Percentiles rank a stretch among this genome's conserved stretches.
Conservation (phyloP, 2,113 vertebrate genomes). For the Melospiza georgiana region DNA sequence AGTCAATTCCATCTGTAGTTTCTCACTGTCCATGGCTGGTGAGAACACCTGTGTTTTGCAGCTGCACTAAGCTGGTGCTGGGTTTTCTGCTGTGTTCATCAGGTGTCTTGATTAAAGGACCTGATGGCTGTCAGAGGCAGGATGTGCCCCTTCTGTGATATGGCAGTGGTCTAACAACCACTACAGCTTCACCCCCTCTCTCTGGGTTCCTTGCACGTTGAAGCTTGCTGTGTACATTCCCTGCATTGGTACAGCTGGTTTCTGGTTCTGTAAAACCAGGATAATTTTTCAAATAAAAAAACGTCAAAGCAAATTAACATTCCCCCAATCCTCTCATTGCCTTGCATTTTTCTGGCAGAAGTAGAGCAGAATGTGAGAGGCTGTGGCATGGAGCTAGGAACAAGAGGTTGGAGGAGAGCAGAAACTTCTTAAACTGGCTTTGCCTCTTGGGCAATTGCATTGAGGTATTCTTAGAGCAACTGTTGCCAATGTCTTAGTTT, state of each 20-base stretch:
- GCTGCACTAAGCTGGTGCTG: not conserved
- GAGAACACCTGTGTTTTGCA: not conserved
- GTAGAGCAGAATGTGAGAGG: not conserved
- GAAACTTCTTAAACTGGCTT: not conserved
- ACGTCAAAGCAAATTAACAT: not conserved
- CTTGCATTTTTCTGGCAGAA: not conserved
- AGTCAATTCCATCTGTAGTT: not conserved
- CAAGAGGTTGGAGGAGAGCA: not conserved
- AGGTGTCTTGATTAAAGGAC: not conserved
- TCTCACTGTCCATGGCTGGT: not conserved
- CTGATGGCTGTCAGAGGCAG: not conserved
- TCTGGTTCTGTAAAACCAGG: not conserved
- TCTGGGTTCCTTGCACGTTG: rapidly evolving
- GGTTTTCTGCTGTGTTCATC: not conserved
- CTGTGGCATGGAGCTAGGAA: not conserved
- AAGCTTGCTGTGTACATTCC: not conserved
- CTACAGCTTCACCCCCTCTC: not conserved
- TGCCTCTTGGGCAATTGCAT: not conserved
- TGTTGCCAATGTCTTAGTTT: not conserved
- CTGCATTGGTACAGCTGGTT: not conserved
- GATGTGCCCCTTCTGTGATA: not conserved
- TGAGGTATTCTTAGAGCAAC: not conserved
- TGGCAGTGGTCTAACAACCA: not conserved
- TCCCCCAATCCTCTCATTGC: rapidly evolving
- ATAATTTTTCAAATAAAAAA: not conserved